Percentiles rank a stretch among this genome's conserved stretches.
phyloP scores from a whole-genome alignment of 1,140 invertebrate species.

The Eurosta solidaginis region DNA sequence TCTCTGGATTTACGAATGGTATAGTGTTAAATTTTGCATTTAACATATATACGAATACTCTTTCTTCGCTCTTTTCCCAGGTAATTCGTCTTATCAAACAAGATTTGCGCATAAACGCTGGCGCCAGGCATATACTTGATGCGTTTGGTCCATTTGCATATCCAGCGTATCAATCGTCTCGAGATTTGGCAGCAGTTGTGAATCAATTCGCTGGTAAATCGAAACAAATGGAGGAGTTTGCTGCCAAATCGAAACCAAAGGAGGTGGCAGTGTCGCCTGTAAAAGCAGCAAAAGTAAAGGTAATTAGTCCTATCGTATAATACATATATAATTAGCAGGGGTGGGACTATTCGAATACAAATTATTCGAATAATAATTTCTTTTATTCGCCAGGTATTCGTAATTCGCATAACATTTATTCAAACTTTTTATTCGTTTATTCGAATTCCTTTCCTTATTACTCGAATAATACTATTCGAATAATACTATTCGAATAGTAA shows the following conservation, averaged over 20 bases:
- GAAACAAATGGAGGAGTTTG: constrained; percentile 21
- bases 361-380: no score
- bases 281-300: constrained; percentile 3
- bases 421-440: no score
- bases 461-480: no score
- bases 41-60: not conserved
- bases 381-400: no score
- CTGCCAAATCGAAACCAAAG: not conserved
- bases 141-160: constrained; percentile 86
- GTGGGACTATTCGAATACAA: no score
- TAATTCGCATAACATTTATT: no score
- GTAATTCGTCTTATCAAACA: constrained; percentile 87
- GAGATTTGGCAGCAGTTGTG: constrained; percentile 78
- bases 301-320: not conserved
- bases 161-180: constrained; percentile 81
- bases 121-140: constrained; percentile 87
- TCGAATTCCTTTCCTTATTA: no score
- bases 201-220: constrained; percentile 42
- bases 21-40: not conserved
- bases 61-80: constrained; percentile 25
- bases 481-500: no score
- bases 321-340: no score
- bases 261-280: not conserved
- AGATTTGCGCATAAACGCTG: constrained; percentile 89
- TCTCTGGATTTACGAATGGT: constrained; percentile 80